phyloP scores from a whole-genome alignment of 2,888 invertebrate species.

The Epirrhoe alternata region DNA sequence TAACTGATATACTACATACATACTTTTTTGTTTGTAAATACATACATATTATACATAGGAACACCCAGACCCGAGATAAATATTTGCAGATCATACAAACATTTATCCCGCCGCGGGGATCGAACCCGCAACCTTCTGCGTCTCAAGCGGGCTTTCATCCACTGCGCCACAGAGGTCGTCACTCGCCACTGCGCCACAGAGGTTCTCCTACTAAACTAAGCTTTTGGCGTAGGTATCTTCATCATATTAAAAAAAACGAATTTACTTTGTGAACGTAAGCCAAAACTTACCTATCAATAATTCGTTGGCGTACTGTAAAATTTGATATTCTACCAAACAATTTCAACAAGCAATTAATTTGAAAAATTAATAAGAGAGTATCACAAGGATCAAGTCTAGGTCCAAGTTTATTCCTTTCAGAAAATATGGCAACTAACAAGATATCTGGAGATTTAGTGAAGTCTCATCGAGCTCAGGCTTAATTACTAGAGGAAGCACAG shows the following conservation, averaged over 20 bases:
- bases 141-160: too few species aligned
- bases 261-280: not conserved
- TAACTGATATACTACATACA: too few species aligned
- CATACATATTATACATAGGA: too few species aligned
- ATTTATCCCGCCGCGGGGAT: too few species aligned
- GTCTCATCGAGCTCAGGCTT: constrained; percentile 55
- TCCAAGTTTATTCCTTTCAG: constrained; percentile 36
- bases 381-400: constrained; percentile 39
- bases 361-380: constrained; percentile 38
- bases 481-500: constrained; percentile 51
- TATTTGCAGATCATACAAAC: too few species aligned
- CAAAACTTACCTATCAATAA: not conserved
- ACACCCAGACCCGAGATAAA: too few species aligned
- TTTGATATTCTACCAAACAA: constrained; percentile 4
- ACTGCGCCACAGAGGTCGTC: too few species aligned
- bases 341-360: constrained; percentile 26
- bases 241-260: not conserved
- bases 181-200: too few species aligned
- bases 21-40: too few species aligned
- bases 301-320: not conserved
- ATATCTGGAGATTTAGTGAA: constrained; percentile 51
- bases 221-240: too few species aligned
- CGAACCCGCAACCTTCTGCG: too few species aligned
- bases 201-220: too few species aligned
- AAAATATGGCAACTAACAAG: constrained; percentile 51